Conservation (phyloP, 2,888 invertebrate genomes). For the Tetragonula carbonaria region DNA sequence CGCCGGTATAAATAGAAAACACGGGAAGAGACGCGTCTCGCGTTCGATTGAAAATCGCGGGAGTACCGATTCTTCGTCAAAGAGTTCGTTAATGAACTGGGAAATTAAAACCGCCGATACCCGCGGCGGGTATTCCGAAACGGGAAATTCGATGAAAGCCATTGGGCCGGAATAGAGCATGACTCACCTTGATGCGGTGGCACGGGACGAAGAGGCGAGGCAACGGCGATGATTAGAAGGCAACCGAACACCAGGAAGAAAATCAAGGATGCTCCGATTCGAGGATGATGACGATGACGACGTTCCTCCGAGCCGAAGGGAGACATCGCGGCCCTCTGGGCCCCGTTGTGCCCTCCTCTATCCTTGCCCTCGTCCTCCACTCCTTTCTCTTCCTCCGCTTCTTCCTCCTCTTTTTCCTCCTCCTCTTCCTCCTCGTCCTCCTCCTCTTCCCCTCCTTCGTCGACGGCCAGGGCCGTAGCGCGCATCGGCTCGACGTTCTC, state of each 20-base stretch:
- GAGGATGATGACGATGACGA: constrained; percentile 13
- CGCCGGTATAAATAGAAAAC: not conserved
- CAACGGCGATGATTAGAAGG: constrained; percentile 71
- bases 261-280: constrained; percentile 28
- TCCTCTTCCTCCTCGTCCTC: constrained; percentile 64
- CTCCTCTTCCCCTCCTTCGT: constrained; percentile 66
- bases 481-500: constrained; percentile 74
- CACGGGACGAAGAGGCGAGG: constrained; percentile 78
- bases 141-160: not conserved
- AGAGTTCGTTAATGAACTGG: constrained; percentile 26
- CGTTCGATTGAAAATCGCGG: not conserved
- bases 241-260: constrained; percentile 53
- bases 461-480: constrained; percentile 75
- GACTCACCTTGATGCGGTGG: constrained; percentile 77
- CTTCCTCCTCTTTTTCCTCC: constrained; percentile 61
- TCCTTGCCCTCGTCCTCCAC: not conserved
- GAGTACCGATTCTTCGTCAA: not conserved
- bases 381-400: constrained; percentile 50
- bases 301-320: constrained; percentile 32
- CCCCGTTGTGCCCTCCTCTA: constrained; percentile 46
- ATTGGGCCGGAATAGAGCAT: constrained; percentile 13
- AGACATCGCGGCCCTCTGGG: constrained; percentile 61
- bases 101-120: constrained; percentile 16
- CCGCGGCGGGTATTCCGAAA: not conserved
- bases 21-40: not conserved